These are phyloP conservation scores for Rutpela maculata DNA, from an alignment of 2,888 invertebrate genomes.

Conservation along the genomic window DNA sequence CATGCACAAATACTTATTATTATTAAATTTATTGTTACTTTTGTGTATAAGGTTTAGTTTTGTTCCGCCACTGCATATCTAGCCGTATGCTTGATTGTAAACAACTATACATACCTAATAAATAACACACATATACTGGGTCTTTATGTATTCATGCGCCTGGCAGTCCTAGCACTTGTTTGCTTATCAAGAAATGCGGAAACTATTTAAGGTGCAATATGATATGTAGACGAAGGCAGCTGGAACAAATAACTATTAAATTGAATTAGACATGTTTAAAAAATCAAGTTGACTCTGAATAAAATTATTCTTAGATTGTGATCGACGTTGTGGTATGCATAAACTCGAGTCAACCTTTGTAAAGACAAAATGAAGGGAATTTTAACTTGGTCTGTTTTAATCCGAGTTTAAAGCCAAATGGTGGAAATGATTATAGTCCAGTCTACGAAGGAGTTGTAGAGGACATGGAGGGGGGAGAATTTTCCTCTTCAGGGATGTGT, in stretches of 20 bases:
- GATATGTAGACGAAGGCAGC: slow-evolving; percentile 15
- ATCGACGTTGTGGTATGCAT: neutral
- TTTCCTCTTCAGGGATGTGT: too few relatives aligned
- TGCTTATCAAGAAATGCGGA: slow-evolving; percentile 35
- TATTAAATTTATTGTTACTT: too few relatives aligned
- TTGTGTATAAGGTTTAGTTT: too few relatives aligned
- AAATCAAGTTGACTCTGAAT: neutral
- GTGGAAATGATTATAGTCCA: too few relatives aligned
- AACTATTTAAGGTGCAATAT: slow-evolving; percentile 20
- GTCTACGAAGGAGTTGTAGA: too few relatives aligned
- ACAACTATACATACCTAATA: slow-evolving; percentile 20
- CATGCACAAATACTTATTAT: too few relatives aligned
- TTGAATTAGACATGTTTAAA: neutral
- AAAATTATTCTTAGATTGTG: neutral
- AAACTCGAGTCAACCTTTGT: too few relatives aligned
- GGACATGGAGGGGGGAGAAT: too few relatives aligned
- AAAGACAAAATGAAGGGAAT: too few relatives aligned
- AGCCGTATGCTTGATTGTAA: slow-evolving; percentile 2
- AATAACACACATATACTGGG: slow-evolving; percentile 24
- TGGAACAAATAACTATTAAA: slow-evolving; percentile 22
- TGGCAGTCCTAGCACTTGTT: slow-evolving; percentile 14
- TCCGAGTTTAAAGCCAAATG: too few relatives aligned
- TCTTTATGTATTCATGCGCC: slow-evolving; percentile 28
- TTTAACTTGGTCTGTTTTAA: too few relatives aligned
- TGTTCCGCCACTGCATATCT: neutral